Evolutionary conservation across 2,888 invertebrate genomes (phyloP).

Genomic region (Drosophila sordidula): DNA sequence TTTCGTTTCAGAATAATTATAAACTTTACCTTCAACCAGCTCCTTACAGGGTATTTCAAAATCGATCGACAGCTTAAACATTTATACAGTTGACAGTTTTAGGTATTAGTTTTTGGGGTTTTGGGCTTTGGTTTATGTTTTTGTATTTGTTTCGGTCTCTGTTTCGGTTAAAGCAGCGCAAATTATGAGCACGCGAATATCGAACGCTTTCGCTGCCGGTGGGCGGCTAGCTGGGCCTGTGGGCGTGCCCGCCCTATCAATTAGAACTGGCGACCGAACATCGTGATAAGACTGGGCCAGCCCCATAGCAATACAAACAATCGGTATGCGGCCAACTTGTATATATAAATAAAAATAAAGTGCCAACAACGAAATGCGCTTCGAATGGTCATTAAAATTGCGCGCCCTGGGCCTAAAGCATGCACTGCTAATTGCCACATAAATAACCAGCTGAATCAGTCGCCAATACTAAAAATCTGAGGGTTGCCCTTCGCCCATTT

Average conservation of each 20-base stretch:
- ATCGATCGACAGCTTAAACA: not conserved
- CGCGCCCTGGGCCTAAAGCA: conserved; percentile 50
- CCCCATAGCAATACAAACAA: conserved; percentile 43
- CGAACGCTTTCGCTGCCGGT: conserved; percentile 54
- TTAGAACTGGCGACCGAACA: conserved; percentile 75
- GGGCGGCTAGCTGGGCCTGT: conserved; percentile 29
- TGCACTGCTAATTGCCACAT: conserved; percentile 77
- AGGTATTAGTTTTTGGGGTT: conserved; percentile 22
- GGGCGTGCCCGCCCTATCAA: conserved; percentile 77
- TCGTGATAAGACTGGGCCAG: conserved; percentile 66
- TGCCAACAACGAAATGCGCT: conserved; percentile 79
- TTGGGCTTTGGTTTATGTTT: conserved; percentile 32
- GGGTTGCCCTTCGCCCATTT: conserved; percentile 22
- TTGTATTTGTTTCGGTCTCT: conserved; percentile 13
- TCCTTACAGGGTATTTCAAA: conserved; percentile 14
- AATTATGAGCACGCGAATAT: conserved; percentile 78
- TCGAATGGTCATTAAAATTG: conserved; percentile 78
- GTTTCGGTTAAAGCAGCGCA: conserved; percentile 37
- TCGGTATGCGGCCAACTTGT: conserved; percentile 42
- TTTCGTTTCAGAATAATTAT: no score
- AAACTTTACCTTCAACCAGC: no score
- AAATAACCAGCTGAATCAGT: conserved; percentile 66
- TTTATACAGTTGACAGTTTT: conserved; percentile 16
- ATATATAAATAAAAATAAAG: conserved; percentile 77
- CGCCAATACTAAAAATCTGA: conserved; percentile 6